Base-by-base conservation (phyloP, 2,888 invertebrate genomes). In the Athripsodes cinereus region DNA sequence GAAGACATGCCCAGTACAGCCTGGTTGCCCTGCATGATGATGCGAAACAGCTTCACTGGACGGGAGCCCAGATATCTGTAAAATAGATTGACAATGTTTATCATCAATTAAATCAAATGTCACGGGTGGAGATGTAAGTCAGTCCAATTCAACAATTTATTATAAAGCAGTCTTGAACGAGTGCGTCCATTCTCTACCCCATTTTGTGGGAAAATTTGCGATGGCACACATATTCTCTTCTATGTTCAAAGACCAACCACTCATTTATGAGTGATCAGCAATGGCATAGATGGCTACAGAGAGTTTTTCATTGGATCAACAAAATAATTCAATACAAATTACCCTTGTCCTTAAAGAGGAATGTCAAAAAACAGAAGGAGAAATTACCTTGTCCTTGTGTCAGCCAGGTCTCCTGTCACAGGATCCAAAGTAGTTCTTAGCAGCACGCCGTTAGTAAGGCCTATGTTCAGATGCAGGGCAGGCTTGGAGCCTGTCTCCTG, bases 1-100 rank as follows among this genome's bases (percentile, higher is more conserved):
- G 96, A 96, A 0, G 97, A 98, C 83, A 98, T 96, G 1, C 99
- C 99, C 31, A 99, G 75, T 0, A 99, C 97, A 1, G 98, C 96
- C 73, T 99, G 96, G 10, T 92, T 88, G 13, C 92, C 93, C 70
- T 99, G 98, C 84, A 98, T 96, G 63, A 86, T 83, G 57, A 99
- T 96, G 69, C 95, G 85, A 73, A 98, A 99, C 2, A 99, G 79
- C 72, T 98, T 97, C 1, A 99, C 98, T 0, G 98, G 92, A 53
- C 95, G 81, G 0, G 95, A 92, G 21, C 99, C 99, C 52, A 99
- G 80, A 73, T 99, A 99, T 62, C 79, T 79, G 62, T 21, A 55
- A 53, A 19, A 40, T 55, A 47, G 1, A 44, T 44, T 6, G 10
- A 6, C 10, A 26, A 26, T 10, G 26, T 26, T 10, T 26, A 10